Base-by-base conservation (phyloP, 2,888 invertebrate species). In the Tiphia femorata region DNA sequence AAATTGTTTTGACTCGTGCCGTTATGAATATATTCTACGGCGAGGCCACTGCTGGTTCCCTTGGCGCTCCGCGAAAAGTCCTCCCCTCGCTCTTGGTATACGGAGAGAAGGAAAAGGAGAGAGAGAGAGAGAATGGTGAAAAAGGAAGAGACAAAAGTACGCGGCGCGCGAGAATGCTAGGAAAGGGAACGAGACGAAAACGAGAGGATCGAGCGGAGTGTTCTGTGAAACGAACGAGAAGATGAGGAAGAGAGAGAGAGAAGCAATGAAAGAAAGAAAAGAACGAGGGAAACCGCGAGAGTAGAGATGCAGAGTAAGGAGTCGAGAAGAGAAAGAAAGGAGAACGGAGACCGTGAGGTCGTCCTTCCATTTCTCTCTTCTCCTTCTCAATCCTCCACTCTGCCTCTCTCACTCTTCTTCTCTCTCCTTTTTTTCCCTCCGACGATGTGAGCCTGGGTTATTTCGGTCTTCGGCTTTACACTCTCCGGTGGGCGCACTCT, bases 381-480 rank as follows among this genome's bases (percentile, higher is more conserved):
- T 25, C 25, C 25, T 25, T 25, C 8, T 25, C 25, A 8, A 8
- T 25, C 25, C 25, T 25, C 25, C 25, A 25, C 6, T 25, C 25
- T 25, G 8, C 25, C 12, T 33, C 33, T 33, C 33, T 33, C 12
- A 10, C 33, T n/a, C 12, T 33, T 12, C 12, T 12, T 33, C 33
- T 42, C 17, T 42, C 16, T 42, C 17, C 16, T 38, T 19, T 29
- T 40, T 42, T 40, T 53, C 12, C 14, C 37, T n/a, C 12, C 33
- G 33, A 54, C n/a, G n/a, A n/a, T n/a, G n/a, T n/a, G n/a, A 67
- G 62, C 54, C 58, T 49, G 40, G 57, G 64, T 53, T 68, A 68
- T 68, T 68, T 64, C 62, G 65, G n/a, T n/a, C n/a, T n/a, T n/a
- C n/a, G n/a, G n/a, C n/a, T n/a, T n/a, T n/a, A n/a, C n/a, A n/a